Evolutionary conservation across 1,140 invertebrate genomes (phyloP).

Genomic region (Apis cerana): DNA sequence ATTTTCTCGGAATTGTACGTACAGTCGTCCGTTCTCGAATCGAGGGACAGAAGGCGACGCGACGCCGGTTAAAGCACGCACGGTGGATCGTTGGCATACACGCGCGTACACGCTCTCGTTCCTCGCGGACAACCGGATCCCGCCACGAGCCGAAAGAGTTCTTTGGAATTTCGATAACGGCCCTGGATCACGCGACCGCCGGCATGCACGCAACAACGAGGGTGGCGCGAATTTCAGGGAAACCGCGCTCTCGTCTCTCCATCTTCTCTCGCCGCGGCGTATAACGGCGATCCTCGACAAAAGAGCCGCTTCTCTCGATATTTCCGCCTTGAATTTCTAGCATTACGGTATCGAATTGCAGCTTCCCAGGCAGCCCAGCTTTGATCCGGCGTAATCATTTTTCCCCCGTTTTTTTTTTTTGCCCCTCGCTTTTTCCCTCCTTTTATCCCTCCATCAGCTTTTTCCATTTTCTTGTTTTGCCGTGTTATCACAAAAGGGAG

Average conservation of each 20-base stretch:
- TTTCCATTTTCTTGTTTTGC: background rate
- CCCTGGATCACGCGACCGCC: constrained; percentile 24
- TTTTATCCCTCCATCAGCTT: background rate
- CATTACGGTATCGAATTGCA: constrained; percentile 30
- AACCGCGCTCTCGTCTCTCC: background rate
- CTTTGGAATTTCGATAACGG: constrained; percentile 46
- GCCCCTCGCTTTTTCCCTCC: too few species aligned
- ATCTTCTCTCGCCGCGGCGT: background rate
- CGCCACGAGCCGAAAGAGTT: constrained; percentile 8
- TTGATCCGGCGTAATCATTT: constrained; percentile 31
- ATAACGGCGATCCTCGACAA: constrained; percentile 37
- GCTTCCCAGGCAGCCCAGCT: background rate
- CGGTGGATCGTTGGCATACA: background rate
- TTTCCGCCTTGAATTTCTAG: constrained; percentile 19
- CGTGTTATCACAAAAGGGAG: background rate
- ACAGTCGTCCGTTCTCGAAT: background rate
- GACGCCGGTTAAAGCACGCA: background rate
- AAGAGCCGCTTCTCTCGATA: constrained; percentile 1
- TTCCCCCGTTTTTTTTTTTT: background rate
- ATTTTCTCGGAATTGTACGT: constrained; percentile 14
- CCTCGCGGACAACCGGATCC: background rate
- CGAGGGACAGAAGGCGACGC: background rate
- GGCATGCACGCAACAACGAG: constrained; percentile 35
- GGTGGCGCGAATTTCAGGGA: constrained; percentile 13
- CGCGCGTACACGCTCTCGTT: background rate